phyloP scores from a whole-genome alignment of 1,140 invertebrate species.

The Pollicipes pollicipes region DNA sequence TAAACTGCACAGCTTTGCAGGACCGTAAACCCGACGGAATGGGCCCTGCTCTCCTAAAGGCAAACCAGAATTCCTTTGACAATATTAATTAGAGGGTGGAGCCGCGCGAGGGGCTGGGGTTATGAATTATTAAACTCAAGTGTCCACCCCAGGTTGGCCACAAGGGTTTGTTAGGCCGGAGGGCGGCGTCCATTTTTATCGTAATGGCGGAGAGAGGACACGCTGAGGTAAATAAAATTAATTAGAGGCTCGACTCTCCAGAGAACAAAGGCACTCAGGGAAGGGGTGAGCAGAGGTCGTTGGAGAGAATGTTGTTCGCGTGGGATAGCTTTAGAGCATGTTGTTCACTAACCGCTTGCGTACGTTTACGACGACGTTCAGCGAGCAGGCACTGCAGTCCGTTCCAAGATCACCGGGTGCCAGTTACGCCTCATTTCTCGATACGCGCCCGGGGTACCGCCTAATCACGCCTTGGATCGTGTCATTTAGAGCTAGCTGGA shows the following conservation, averaged over 20 bases:
- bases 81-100: constrained; percentile 2
- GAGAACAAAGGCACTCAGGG: background rate
- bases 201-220: background rate
- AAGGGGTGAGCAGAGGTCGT: background rate
- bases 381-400: too few species aligned
- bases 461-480: background rate
- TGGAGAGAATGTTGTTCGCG: background rate
- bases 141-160: background rate
- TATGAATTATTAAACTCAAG: constrained; percentile 2
- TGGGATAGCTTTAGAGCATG: background rate
- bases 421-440: too few species aligned
- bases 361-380: background rate
- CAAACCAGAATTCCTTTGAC: background rate
- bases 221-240: constrained; percentile 2
- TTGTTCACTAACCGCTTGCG: background rate
- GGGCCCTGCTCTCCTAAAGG: background rate
- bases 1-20: background rate
- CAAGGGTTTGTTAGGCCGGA: background rate
- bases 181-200: background rate
- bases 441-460: too few species aligned
- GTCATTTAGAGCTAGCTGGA: background rate
- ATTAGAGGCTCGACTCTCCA: background rate
- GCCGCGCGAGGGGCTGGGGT: background rate
- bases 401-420: too few species aligned
- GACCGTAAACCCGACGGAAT: background rate